Conservation (phyloP, 2,888 invertebrate species). For the Amphipoea lucens region DNA sequence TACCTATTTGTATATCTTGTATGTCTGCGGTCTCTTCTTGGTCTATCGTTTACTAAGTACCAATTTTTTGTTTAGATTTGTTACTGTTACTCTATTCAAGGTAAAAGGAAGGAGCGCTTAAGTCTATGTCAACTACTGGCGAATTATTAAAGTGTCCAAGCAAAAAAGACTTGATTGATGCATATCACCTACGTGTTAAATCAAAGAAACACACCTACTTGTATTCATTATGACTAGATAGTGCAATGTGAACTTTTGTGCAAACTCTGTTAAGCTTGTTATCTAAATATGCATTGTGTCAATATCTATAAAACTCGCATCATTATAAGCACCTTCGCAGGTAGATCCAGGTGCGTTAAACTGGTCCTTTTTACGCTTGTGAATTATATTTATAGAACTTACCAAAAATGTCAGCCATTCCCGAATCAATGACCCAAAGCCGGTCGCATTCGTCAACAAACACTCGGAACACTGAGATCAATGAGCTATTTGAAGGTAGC, state of each 20-base stretch:
- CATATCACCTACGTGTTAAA: constrained; percentile 4
- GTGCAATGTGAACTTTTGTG: background rate
- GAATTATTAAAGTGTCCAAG: constrained; percentile 1
- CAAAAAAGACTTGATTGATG: constrained; percentile 33
- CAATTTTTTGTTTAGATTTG: background rate
- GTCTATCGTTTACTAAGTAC: background rate
- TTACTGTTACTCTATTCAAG: background rate
- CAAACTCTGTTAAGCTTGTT: background rate
- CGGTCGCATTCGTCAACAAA: constrained; percentile 94
- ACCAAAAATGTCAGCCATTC: constrained; percentile 94
- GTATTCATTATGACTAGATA: constrained; percentile 7
- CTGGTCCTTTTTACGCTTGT: background rate
- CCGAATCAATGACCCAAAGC: constrained; percentile 95
- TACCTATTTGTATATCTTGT: background rate
- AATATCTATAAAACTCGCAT: constrained; percentile 11
- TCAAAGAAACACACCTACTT: background rate
- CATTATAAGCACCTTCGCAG: constrained; percentile 13
- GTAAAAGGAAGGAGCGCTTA: background rate
- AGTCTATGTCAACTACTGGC: constrained; percentile 26
- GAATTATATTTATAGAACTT: constrained; percentile 64
- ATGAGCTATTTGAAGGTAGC: constrained; percentile 90
- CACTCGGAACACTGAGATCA: constrained; percentile 93
- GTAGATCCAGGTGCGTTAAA: background rate
- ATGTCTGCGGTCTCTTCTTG: too few relatives aligned
- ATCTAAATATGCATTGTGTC: constrained; percentile 2